phyloP scores from a whole-genome alignment of 2,888 invertebrate species.

The Melangyna quadrimaculata region DNA sequence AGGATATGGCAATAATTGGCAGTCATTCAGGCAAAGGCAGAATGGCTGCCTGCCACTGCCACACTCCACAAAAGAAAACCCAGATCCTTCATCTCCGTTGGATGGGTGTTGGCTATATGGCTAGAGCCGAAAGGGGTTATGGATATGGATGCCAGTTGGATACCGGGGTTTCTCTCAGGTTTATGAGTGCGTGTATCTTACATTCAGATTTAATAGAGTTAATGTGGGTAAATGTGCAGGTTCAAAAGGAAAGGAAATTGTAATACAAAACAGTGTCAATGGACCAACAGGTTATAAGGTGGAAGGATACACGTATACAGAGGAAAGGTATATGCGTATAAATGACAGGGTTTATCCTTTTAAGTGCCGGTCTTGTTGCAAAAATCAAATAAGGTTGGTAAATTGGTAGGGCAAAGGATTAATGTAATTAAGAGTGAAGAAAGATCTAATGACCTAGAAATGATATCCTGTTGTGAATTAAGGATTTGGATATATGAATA shows the following conservation, averaged over 20 bases:
- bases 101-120: not conserved
- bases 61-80: conserved; percentile 33
- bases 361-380: conserved; percentile 35
- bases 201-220: conserved; percentile 61
- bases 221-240: conserved; percentile 52
- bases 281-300: conserved; percentile 63
- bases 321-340: conserved; percentile 20
- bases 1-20: conserved; percentile 25
- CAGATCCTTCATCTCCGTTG: conserved; percentile 48
- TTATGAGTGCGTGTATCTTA: conserved; percentile 30
- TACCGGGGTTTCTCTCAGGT: conserved; percentile 38
- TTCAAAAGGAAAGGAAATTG: conserved; percentile 25
- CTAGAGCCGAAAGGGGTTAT: not conserved
- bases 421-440: conserved; percentile 53
- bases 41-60: not conserved
- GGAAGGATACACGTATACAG: conserved; percentile 21
- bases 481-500: not conserved
- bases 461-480: conserved; percentile 1
- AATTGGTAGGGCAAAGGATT: conserved; percentile 11
- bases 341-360: conserved; percentile 50
- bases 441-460: conserved; percentile 50
- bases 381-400: conserved; percentile 16
- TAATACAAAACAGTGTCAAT: conserved; percentile 60
- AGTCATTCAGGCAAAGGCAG: conserved; percentile 32
- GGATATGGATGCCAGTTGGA: conserved; percentile 4